Base-by-base conservation (phyloP, 2,113 vertebrate species). In the Struthidea cinerea region DNA sequence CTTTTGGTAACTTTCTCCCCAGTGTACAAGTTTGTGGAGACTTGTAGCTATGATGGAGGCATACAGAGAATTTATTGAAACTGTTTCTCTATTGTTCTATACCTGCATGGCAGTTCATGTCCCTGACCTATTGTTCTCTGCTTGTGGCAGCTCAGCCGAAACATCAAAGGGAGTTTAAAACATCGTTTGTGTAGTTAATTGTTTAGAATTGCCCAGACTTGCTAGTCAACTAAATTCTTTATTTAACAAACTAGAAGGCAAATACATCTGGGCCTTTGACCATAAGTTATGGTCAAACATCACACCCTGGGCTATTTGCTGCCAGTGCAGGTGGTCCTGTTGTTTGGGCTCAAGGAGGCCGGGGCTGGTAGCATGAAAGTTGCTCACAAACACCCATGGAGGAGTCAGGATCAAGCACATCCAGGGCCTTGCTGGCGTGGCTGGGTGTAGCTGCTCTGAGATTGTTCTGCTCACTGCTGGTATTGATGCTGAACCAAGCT, bases 361-460 rank as follows among this genome's bases (percentile, higher is more conserved):
- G 23, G 13, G 22, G 47, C 33, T 56, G 28, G 27, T 13, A 33
- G 37, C 7, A 14, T 7, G 8, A 2, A 77, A 41, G 20, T 14
- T 65, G 6, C 22, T 15, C 35, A 4, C 30, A 50, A 32, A 30
- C 5, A 10, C 3, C 13, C 21, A 17, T 21, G 35, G 57, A 53
- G 14, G 60, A 71, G 24, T 4, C 14, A 6, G 8, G 15, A 44
- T 10, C 9, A 10, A 11, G 19, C 23, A 52, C 5, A 1, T 1
- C 2, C 2, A 59, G 39, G 8, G 16, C 33, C 18, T 55, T 44
- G 49, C 50, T 50, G 3, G 5, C 0, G 0, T 19, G 33, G 20
- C 5, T 14, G 17, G 21, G 7, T 52, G 23, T 23, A 76, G 35
- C 39, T 59, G 42, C 33, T 28, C 0, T 3, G 61, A 42, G 12